phyloP scores from a whole-genome alignment of 2,888 invertebrate species.

The Eristalis arbustorum region DNA sequence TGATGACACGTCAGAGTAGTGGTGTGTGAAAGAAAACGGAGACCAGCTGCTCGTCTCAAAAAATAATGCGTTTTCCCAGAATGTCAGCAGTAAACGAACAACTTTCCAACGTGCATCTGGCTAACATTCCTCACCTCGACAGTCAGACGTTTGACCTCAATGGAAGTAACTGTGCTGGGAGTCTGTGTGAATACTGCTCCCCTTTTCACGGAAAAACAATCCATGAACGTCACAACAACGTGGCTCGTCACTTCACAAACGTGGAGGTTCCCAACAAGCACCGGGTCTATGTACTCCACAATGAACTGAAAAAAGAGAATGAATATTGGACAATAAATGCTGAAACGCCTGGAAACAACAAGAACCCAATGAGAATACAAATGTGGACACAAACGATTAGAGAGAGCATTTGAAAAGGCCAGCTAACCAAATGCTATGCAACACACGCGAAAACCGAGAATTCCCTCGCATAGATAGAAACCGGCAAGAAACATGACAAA shows the following conservation, averaged over 20 bases:
- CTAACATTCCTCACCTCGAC: neutral
- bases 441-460: neutral
- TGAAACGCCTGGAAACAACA: neutral
- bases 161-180: neutral
- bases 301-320: neutral
- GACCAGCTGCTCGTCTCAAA: neutral
- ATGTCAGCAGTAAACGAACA: neutral
- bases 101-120: neutral
- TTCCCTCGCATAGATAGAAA: neutral
- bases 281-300: neutral
- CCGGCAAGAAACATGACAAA: neutral
- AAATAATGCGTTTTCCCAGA: neutral
- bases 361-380: neutral
- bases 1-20: neutral
- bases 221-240: neutral
- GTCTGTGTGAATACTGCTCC: neutral
- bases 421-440: neutral
- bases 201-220: neutral
- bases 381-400: neutral
- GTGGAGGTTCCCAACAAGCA: neutral
- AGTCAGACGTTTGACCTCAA: neutral
- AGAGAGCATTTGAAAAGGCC: neutral
- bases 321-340: neutral
- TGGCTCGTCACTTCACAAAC: neutral
- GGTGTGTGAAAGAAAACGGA: neutral